phyloP scores from a whole-genome alignment of 53 echinoderm and acorn worm species.

The Stichopus horrens region DNA sequence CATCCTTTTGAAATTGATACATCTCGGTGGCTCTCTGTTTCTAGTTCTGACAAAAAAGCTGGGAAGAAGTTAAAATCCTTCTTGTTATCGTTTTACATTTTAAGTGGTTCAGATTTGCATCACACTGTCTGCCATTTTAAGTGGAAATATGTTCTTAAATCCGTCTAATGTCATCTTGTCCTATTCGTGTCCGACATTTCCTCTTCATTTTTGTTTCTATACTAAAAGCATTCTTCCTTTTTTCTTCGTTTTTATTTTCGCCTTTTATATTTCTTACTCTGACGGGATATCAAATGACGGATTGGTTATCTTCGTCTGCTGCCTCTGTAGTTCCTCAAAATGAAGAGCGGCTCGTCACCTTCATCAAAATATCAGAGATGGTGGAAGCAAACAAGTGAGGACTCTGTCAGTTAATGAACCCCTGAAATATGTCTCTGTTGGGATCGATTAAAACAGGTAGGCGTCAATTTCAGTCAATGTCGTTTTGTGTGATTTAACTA shows the following conservation, averaged over 20 bases:
- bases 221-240: neutral
- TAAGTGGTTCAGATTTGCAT: too few species aligned
- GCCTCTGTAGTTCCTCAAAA: neutral
- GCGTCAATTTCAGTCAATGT: slow-evolving; percentile 1
- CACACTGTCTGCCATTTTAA: too few species aligned
- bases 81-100: too few species aligned
- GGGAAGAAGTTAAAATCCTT: too few species aligned
- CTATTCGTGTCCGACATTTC: too few species aligned
- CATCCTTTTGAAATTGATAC: too few species aligned
- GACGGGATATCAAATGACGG: slow-evolving; percentile 15
- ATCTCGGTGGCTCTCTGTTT: too few species aligned
- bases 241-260: neutral
- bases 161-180: too few species aligned
- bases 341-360: neutral
- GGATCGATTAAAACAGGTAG: slow-evolving; percentile 34
- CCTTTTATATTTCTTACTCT: neutral
- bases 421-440: neutral
- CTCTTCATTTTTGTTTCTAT: too few species aligned
- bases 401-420: slow-evolving; percentile 11
- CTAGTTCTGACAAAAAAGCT: too few species aligned
- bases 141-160: too few species aligned
- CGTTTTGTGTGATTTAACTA: neutral
- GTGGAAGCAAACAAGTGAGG: slow-evolving; percentile 15
- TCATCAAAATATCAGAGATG: neutral
- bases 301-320: neutral